These are phyloP conservation scores for Tricholauxania praeusta DNA, from an alignment of 2,888 invertebrate species.

Conservation along the genomic window DNA sequence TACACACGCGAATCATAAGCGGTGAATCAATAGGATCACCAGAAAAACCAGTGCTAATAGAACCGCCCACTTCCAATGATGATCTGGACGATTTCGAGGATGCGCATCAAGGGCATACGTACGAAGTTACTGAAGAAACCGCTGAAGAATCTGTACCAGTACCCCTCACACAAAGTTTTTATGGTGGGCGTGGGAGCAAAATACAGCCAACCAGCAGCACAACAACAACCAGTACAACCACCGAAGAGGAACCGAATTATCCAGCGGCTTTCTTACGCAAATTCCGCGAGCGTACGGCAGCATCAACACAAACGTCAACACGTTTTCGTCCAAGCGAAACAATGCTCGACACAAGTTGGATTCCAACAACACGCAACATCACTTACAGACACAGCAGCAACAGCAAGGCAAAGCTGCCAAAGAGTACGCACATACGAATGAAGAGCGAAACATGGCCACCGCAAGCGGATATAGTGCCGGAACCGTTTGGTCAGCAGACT, in stretches of 20 bases:
- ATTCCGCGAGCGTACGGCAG: conserved; percentile 48
- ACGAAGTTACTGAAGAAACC: conserved; percentile 63
- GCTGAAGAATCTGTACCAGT: conserved; percentile 56
- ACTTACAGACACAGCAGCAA: conserved; percentile 29
- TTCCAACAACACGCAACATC: conserved; percentile 38
- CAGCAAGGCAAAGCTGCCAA: conserved; percentile 46
- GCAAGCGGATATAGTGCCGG: conserved; percentile 46
- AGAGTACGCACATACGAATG: conserved; percentile 39
- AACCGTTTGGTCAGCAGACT: conserved; percentile 13
- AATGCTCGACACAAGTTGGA: conserved; percentile 45
- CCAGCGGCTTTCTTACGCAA: conserved; percentile 58
- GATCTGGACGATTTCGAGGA: neutral
- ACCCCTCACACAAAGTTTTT: conserved; percentile 44
- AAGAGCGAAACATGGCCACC: conserved; percentile 58
- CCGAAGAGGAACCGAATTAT: conserved; percentile 62
- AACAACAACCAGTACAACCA: conserved; percentile 42
- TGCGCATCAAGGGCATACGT: conserved; percentile 45
- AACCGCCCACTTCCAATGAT: neutral
- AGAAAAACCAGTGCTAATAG: conserved; percentile 29
- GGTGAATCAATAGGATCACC: conserved; percentile 47
- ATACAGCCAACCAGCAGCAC: neutral
- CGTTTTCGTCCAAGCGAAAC: conserved; percentile 23
- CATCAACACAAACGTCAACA: conserved; percentile 17
- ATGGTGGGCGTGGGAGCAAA: conserved; percentile 17
- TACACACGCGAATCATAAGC: conserved; percentile 57